Base-by-base conservation (phyloP, 2,888 invertebrate genomes). In the Tryphoninae sp. region DNA sequence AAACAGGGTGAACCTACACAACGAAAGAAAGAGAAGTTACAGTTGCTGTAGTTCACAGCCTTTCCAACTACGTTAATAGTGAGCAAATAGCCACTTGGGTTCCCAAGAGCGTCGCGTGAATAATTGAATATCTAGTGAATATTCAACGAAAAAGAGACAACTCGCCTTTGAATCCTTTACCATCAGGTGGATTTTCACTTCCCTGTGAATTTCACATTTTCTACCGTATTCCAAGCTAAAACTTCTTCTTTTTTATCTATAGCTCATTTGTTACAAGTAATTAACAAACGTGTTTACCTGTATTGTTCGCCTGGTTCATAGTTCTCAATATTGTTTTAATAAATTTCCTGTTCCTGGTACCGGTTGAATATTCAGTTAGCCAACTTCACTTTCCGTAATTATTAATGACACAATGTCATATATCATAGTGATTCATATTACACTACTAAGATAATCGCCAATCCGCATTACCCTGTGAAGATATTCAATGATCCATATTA, bases 71-170 rank as follows among this genome's bases (percentile, higher is more conserved):
- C 73, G 73, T 65, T 69, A 77, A 78, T 77, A 19, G 62, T 69
- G n/a, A 68, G 73, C 67, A 74, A 78, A 78, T 81, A 74, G 73
- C 64, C 77, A 64, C 64, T 64, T 42, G 19, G 49, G 45, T 78
- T 58, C 33, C 6, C 81, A 51, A 81, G 55, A 72, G 53, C 49
- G 64, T 53, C 55, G 59, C 62, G 61, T 69, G 77, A 81, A 81
- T 81, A 68, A 81, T 81, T 69, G 2, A 73, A 78, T 73, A 45
- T n/a, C 11, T 13, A 9, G 1, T 69, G 59, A 68, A 77, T 77
- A 81, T 77, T 73, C 55, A 64, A 73, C 22, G 42, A 64, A 8
- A 59, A 62, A 59, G 71, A 23, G 55, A 67, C 23, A 13, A 13
- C 11, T 58, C 49, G 16, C 65, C 58, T 65, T 75, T 75, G 69